Percentiles rank a stretch among this genome's conserved stretches.
These are phyloP conservation scores for Diplazon laetatorius DNA, from an alignment of 2,888 invertebrate genomes.

Conservation along the genomic window DNA sequence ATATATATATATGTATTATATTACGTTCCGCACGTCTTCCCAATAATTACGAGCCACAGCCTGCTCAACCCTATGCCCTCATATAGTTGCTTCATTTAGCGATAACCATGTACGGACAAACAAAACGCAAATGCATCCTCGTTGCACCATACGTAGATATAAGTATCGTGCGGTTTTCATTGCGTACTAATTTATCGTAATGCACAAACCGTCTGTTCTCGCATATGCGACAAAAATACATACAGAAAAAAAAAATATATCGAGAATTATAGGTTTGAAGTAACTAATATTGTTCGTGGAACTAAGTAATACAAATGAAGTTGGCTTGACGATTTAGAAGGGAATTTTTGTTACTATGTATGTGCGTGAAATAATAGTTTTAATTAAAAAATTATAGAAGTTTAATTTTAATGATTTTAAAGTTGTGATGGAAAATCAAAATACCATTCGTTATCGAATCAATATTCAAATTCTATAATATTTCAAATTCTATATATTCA, in stretches of 20 bases:
- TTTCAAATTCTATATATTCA: too few relatives aligned
- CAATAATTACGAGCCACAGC: constrained; percentile 44
- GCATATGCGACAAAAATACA: neutral
- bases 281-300: neutral
- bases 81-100: constrained; percentile 4
- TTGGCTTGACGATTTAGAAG: too few relatives aligned
- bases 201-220: neutral
- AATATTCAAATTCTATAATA: too few relatives aligned
- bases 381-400: too few relatives aligned
- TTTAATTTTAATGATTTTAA: too few relatives aligned
- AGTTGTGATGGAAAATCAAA: too few relatives aligned
- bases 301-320: too few relatives aligned
- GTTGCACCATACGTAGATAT: constrained; percentile 34
- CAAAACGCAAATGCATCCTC: constrained; percentile 20
- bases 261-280: neutral
- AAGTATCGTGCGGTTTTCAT: neutral
- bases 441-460: too few relatives aligned
- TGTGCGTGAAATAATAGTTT: too few relatives aligned
- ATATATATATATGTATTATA: neutral
- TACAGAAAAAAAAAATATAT: neutral
- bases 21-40: constrained; percentile 27
- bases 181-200: neutral
- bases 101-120: constrained; percentile 33
- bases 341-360: too few relatives aligned
- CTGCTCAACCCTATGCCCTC: neutral